These are phyloP conservation scores for Callimorpha dominula DNA, from an alignment of 2,888 invertebrate species.

Conservation along the genomic window DNA sequence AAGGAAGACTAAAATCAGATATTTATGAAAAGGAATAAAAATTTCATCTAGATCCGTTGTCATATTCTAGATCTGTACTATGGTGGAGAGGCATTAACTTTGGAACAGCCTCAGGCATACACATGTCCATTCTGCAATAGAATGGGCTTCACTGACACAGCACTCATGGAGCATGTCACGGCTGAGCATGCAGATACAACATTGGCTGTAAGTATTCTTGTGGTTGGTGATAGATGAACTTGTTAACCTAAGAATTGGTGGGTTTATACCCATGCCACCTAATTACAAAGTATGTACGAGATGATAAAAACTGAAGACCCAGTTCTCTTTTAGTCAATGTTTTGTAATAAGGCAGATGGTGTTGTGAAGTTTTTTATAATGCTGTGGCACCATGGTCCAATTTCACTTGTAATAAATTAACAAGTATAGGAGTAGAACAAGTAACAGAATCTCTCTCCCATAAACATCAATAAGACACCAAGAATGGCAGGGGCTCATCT, in stretches of 20 bases:
- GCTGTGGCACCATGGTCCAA: too few relatives aligned
- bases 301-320: not conserved
- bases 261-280: too few relatives aligned
- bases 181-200: constrained; percentile 97
- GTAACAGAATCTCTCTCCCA: too few relatives aligned
- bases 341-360: too few relatives aligned
- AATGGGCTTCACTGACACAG: constrained; percentile 97
- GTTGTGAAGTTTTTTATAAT: too few relatives aligned
- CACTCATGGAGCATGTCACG: constrained; percentile 96
- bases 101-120: constrained; percentile 98
- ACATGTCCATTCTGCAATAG: constrained; percentile 99
- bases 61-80: constrained; percentile 94
- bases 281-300: not conserved
- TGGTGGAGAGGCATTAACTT: constrained; percentile 96
- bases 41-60: constrained; percentile 18
- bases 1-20: not conserved
- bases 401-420: too few relatives aligned
- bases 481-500: too few relatives aligned
- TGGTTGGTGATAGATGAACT: not conserved
- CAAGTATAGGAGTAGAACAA: too few relatives aligned
- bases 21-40: not conserved
- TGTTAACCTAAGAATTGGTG: not conserved
- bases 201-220: constrained; percentile 90
- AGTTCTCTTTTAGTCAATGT: too few relatives aligned
- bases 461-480: too few relatives aligned